Evolutionary conservation across 2,797 vertebrate species (phyloP), one percentile per base, ranked within the genome.

Genomic region (Scolopax rusticola): DNA sequence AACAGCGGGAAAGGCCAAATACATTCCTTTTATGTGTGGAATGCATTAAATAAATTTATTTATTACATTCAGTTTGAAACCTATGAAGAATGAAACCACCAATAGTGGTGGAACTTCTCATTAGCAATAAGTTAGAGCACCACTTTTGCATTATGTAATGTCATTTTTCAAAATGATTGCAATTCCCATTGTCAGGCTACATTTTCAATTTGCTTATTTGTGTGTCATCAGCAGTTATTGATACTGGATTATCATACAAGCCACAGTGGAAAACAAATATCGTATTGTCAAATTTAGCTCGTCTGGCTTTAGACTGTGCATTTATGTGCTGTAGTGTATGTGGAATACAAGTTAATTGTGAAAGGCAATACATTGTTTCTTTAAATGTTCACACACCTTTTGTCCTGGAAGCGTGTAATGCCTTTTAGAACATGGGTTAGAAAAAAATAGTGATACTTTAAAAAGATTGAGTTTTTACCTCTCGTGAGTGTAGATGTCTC

Each of bases 161-260:
- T 67, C 1, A 4, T 64, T 93, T 88, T 60, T 82, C 1, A 0
- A 61, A 54, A 48, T 4, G 32, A 15, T 51, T 61, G 32, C 0
- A 2, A 61, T 85, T 30, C 41, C 59, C 0, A 0, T 51, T 84
- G 36, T 14, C 27, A 67, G 25, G 15, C 43, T 70, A 8, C 25
- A 19, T 41, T 93, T 84, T 56, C 24, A 78, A 64, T 6, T 51
- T 40, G 0, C 47, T 63, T 59, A 47, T 40, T 68, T 54, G 7
- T 50, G 19, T 54, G 61, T 33, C 36, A 38, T 61, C 53, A 71
- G 14, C 36, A 79, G 10, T 69, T 86, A 6, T 36, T 83, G 73
- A 79, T 63, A 28, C 15, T 87, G 56, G 18, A 25, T 38, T 54
- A 47, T 45, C 19, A 23, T 7, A 2, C 23, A 70, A 80, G 15